phyloP scores from a whole-genome alignment of 2,888 invertebrate genomes.

The Aphrophora alni region DNA sequence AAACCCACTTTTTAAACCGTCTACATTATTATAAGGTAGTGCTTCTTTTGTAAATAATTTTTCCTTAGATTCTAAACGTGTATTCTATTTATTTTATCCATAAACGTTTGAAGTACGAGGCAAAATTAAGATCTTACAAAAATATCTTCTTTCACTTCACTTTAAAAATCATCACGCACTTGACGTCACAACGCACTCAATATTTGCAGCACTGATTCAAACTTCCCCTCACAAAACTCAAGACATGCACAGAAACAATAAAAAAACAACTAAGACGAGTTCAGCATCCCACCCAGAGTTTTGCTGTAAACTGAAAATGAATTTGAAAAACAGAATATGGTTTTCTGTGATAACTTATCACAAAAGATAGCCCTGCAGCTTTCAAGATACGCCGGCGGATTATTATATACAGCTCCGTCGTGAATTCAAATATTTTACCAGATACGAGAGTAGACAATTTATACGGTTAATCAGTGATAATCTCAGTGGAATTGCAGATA shows the following conservation, averaged over 20 bases:
- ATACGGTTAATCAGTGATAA: neutral
- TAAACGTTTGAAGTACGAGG: too few relatives aligned
- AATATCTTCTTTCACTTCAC: too few relatives aligned
- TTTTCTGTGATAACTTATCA: slow-evolving; percentile 5
- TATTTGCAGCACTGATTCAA: neutral
- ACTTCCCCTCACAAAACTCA: neutral
- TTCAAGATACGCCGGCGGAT: slow-evolving; percentile 1
- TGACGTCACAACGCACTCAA: neutral
- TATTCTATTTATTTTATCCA: too few relatives aligned
- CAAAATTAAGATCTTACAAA: too few relatives aligned
- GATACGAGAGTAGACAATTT: neutral
- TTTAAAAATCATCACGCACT: neutral
- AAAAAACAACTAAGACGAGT: neutral
- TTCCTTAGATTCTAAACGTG: too few relatives aligned
- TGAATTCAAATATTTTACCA: slow-evolving; percentile 9
- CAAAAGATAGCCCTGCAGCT: neutral
- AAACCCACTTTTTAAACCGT: too few relatives aligned
- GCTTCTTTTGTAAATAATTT: too few relatives aligned
- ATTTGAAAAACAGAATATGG: slow-evolving; percentile 9
- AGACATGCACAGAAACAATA: too few relatives aligned
- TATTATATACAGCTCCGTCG: neutral
- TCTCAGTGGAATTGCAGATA: neutral
- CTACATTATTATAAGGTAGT: too few relatives aligned
- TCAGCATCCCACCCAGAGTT: neutral
- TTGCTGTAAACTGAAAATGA: slow-evolving; percentile 6